These are phyloP conservation scores for Prunella fulvescens DNA, from an alignment of 2,113 vertebrate genomes.

Conservation along the genomic window DNA sequence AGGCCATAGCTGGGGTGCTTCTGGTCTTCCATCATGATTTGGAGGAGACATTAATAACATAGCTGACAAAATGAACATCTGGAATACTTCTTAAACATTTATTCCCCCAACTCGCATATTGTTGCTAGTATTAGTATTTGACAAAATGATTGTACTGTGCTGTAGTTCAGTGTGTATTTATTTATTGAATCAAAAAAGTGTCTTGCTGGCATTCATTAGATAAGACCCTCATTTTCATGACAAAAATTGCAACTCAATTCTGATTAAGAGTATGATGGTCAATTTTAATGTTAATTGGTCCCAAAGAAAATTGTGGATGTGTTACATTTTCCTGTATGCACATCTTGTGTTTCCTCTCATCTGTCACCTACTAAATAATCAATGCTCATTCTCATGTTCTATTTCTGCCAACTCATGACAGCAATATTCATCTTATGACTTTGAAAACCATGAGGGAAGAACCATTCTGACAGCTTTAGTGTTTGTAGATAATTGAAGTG, in stretches of 20 bases:
- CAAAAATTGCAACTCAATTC: background rate
- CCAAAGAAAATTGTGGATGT: slow-evolving; percentile 66
- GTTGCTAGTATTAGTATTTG: slow-evolving; percentile 22
- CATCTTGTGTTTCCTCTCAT: slow-evolving; percentile 34
- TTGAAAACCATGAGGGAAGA: background rate
- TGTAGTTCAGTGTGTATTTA: slow-evolving; percentile 19
- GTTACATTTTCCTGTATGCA: slow-evolving; percentile 24
- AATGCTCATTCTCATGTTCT: slow-evolving; percentile 23
- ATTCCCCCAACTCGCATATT: background rate
- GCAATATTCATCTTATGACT: slow-evolving; percentile 11
- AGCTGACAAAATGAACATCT: slow-evolving; percentile 50
- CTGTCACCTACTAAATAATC: slow-evolving; percentile 62
- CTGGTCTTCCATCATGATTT: background rate
- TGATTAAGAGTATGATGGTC: slow-evolving; percentile 38
- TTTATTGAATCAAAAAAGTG: slow-evolving; percentile 42
- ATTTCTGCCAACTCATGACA: slow-evolving; percentile 34
- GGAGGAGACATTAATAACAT: background rate
- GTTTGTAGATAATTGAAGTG: background rate
- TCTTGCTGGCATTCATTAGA: slow-evolving; percentile 49
- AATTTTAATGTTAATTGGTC: slow-evolving; percentile 65
- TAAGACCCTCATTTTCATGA: background rate
- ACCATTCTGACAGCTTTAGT: background rate
- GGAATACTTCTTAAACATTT: slow-evolving; percentile 57
- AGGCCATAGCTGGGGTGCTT: background rate
- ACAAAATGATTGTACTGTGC: slow-evolving; percentile 16